phyloP scores from a whole-genome alignment of 2,888 invertebrate genomes.

The Urechis unicinctus region DNA sequence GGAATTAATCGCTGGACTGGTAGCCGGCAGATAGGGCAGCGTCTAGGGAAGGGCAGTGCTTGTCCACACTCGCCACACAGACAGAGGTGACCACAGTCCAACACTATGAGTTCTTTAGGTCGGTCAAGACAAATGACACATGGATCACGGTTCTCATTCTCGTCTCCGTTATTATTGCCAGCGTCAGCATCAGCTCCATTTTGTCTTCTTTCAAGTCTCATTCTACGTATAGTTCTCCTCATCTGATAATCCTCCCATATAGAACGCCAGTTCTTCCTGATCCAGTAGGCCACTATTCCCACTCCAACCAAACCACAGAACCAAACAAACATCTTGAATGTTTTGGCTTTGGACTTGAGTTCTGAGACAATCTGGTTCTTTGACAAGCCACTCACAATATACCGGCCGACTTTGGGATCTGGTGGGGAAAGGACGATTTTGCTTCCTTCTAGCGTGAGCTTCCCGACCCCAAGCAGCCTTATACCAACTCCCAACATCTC shows the following conservation, averaged over 20 bases:
- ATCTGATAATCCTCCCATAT: conserved; percentile 16
- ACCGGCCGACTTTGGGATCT: conserved; percentile 54
- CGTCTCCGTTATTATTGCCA: conserved; percentile 1
- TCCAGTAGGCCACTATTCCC: conserved; percentile 55
- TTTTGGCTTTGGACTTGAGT: conserved; percentile 64
- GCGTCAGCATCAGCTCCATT: not conserved
- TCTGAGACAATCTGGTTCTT: conserved; percentile 68
- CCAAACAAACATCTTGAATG: conserved; percentile 54
- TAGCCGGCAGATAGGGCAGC: conserved; percentile 76
- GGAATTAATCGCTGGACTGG: conserved; percentile 65
- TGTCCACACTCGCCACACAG: conserved; percentile 79
- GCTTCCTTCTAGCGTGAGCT: conserved; percentile 62
- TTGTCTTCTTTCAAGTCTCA: not conserved
- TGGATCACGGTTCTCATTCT: conserved; percentile 50
- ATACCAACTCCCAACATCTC: conserved; percentile 77
- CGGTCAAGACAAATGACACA: conserved; percentile 82
- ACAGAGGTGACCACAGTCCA: conserved; percentile 87
- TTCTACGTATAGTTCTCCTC: not conserved
- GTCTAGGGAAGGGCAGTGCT: conserved; percentile 58
- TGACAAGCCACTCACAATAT: conserved; percentile 74
- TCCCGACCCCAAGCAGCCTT: conserved; percentile 72
- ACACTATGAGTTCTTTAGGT: conserved; percentile 77
- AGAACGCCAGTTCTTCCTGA: conserved; percentile 51
- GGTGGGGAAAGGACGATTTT: conserved; percentile 65
- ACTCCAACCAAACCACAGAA: conserved; percentile 58